A percentile compares a stretch with the other conserved stretches of the same genome.
These are phyloP conservation scores for Zoroaster sp. DNA, from an alignment of 53 echinoderm and acorn worm species.

Conservation along the genomic window DNA sequence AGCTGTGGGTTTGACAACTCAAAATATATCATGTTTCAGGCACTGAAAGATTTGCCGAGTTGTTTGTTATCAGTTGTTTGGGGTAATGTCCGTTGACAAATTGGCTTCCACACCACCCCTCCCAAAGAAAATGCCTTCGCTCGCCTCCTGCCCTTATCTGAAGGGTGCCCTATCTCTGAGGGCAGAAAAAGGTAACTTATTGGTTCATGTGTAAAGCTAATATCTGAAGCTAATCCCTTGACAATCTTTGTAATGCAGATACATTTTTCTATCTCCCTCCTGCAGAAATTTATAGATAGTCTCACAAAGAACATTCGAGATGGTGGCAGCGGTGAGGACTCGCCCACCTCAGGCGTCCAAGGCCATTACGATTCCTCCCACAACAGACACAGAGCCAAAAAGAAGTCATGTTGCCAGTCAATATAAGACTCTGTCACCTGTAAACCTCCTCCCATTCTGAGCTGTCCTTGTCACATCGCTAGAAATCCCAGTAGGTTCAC, in stretches of 20 bases:
- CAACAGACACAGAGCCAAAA: conserved; percentile 81
- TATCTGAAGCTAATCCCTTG: too few relatives aligned
- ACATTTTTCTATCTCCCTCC: neutral
- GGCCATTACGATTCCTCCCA: conserved; percentile 96
- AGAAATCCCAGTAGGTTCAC: neutral
- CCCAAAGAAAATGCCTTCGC: too few relatives aligned
- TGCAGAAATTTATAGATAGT: conserved; percentile 99
- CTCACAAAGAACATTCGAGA: conserved; percentile 96
- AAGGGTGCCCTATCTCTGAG: too few relatives aligned
- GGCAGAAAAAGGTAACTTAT: too few relatives aligned
- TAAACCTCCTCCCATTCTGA: neutral
- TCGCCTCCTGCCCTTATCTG: too few relatives aligned
- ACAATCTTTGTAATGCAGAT: neutral
- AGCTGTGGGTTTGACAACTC: too few relatives aligned
- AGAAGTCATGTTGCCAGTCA: conserved; percentile 87
- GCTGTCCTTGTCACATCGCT: conserved; percentile 41
- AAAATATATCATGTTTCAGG: too few relatives aligned
- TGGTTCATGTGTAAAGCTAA: too few relatives aligned
- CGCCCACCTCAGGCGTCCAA: conserved; percentile 89
- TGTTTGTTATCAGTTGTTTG: too few relatives aligned
- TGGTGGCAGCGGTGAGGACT: conserved; percentile 92
- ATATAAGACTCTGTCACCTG: conserved; percentile 21
- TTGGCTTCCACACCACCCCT: too few relatives aligned
- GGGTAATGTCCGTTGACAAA: too few relatives aligned
- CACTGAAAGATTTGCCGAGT: too few relatives aligned